Percentiles rank a stretch among this genome's conserved stretches.
Conservation (phyloP, 2,113 vertebrate genomes). For the Stigmatopora argus region DNA sequence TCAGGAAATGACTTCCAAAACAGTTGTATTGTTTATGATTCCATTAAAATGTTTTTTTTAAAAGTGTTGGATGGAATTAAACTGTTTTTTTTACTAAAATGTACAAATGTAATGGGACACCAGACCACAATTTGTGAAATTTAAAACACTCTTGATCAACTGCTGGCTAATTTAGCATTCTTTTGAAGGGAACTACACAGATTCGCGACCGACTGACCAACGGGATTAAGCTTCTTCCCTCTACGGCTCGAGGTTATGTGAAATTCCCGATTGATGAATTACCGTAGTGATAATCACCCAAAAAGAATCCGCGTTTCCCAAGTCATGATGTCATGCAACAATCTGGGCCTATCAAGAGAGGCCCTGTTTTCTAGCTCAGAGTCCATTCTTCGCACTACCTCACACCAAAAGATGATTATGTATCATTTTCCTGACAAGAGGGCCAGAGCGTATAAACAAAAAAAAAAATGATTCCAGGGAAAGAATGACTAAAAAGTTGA, state of each 20-base stretch:
- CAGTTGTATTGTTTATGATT: not conserved
- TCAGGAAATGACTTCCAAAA: not conserved
- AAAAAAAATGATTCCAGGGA: conserved; percentile 21
- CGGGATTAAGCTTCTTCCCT: too few relatives aligned
- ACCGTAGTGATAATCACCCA: not conserved
- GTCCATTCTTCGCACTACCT: not conserved
- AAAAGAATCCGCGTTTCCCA: not conserved
- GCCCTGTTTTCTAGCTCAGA: not conserved
- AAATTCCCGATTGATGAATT: not conserved
- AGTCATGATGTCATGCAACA: not conserved
- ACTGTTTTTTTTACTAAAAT: too few relatives aligned
- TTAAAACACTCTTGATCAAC: too few relatives aligned
- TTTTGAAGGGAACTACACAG: too few relatives aligned
- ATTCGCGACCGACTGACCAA: too few relatives aligned
- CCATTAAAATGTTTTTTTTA: too few relatives aligned
- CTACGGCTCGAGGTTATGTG: not conserved
- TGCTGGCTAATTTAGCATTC: too few relatives aligned
- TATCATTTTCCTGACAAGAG: conserved; percentile 6
- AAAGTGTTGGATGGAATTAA: too few relatives aligned
- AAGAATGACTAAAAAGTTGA: conserved; percentile 23
- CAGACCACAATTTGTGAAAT: not conserved
- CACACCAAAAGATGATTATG: conserved; percentile 4
- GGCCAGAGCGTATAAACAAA: conserved; percentile 4
- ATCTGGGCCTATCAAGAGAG: not conserved
- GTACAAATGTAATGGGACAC: not conserved